A percentile compares a stretch with the other conserved stretches of the same genome.
Conservation (phyloP, 2,888 invertebrate genomes). For the Dromius quadrimaculatus region DNA sequence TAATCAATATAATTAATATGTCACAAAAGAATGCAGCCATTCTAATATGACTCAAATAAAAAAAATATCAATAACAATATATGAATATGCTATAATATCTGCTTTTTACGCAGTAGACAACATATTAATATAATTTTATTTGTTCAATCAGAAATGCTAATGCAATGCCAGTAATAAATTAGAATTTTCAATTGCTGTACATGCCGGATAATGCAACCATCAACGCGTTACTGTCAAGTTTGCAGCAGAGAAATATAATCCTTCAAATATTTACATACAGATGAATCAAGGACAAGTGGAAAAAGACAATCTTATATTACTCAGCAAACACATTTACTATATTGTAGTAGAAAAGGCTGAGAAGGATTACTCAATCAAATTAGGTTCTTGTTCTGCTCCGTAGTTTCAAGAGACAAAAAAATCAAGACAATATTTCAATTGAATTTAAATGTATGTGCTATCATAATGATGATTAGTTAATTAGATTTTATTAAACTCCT, state of each 20-base stretch:
- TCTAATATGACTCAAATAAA: too few relatives aligned
- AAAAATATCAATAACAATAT: too few relatives aligned
- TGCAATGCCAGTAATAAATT: constrained; percentile 3
- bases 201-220: neutral
- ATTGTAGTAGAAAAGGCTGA: neutral
- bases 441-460: too few relatives aligned
- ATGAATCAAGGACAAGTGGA: neutral
- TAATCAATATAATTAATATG: too few relatives aligned
- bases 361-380: constrained; percentile 23
- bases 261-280: neutral
- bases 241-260: neutral
- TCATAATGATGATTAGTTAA: too few relatives aligned
- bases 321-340: constrained; percentile 12
- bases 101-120: too few relatives aligned
- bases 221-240: neutral
- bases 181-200: neutral
- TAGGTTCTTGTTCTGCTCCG: too few relatives aligned
- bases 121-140: neutral
- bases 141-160: constrained; percentile 14
- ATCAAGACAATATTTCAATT: too few relatives aligned
- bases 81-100: too few relatives aligned
- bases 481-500: too few relatives aligned
- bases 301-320: constrained; percentile 3
- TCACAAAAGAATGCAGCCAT: too few relatives aligned
- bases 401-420: too few relatives aligned